Percentiles rank a stretch among this genome's conserved stretches.
phyloP scores from a whole-genome alignment of 2,797 vertebrate genomes.

The Arrhamphus sclerolepis region DNA sequence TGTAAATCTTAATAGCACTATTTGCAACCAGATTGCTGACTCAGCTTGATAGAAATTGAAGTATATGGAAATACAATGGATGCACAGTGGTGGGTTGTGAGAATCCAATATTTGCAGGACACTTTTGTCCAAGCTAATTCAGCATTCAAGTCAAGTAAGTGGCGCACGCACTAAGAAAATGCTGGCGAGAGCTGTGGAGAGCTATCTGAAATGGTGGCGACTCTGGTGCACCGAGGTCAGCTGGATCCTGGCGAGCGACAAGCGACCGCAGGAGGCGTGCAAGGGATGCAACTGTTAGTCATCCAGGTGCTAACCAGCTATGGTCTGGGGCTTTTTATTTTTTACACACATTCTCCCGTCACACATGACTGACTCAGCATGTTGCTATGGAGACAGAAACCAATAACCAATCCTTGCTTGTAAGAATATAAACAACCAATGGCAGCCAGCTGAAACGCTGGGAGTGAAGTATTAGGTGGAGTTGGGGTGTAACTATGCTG shows the following conservation, averaged over 20 bases:
- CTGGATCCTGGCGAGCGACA: neutral
- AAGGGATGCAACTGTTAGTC: neutral
- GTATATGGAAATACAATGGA: no score
- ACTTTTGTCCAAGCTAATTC: no score
- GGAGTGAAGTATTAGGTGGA: constrained; percentile 6
- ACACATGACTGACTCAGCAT: constrained; percentile 11
- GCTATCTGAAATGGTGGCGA: neutral
- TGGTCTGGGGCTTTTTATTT: constrained; percentile 18
- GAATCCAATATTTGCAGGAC: no score
- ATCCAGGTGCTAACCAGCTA: neutral
- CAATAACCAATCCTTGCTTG: neutral
- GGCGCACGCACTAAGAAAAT: neutral
- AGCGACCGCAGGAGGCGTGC: neutral
- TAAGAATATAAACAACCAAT: constrained; percentile 8
- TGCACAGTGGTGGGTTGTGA: no score
- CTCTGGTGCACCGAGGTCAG: neutral
- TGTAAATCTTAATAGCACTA: no score
- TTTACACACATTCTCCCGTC: constrained; percentile 12
- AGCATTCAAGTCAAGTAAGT: neutral
- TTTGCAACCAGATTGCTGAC: constrained; percentile 3
- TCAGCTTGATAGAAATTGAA: neutral
- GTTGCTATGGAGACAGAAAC: constrained; percentile 9
- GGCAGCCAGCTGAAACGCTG: constrained; percentile 8
- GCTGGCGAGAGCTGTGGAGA: neutral
- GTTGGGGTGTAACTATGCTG: neutral